These are phyloP conservation scores for Mactra quadrangularis DNA, from an alignment of 1,140 invertebrate species.

Conservation along the genomic window DNA sequence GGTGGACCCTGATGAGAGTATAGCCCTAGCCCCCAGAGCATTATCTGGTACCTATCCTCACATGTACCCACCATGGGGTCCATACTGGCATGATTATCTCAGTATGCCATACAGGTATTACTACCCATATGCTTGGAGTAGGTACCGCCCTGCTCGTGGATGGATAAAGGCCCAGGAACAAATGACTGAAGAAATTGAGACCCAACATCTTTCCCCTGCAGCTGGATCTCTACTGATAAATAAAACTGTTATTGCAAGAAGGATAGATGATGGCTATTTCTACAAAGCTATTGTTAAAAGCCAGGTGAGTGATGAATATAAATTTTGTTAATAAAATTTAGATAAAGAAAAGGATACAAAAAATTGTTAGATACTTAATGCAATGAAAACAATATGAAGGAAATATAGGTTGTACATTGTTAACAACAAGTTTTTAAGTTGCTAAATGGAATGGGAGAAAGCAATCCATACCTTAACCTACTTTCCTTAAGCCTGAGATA, in stretches of 20 bases:
- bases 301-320: constrained; percentile 75
- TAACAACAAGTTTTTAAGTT: too few relatives aligned
- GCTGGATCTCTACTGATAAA: constrained; percentile 81
- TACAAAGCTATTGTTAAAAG: constrained; percentile 82
- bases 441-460: too few relatives aligned
- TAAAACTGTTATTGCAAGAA: constrained; percentile 79
- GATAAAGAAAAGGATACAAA: neutral
- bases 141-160: constrained; percentile 78
- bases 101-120: constrained; percentile 72
- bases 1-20: constrained; percentile 74
- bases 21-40: constrained; percentile 66
- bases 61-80: constrained; percentile 39
- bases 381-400: too few relatives aligned
- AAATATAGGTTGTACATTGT: too few relatives aligned
- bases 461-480: too few relatives aligned
- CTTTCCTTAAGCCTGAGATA: too few relatives aligned
- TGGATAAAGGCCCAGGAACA: constrained; percentile 77
- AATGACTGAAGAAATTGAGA: constrained; percentile 67
- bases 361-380: neutral
- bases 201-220: constrained; percentile 73
- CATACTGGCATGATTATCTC: constrained; percentile 52
- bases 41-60: constrained; percentile 34
- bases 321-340: neutral
- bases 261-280: constrained; percentile 82
- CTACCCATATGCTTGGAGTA: constrained; percentile 78